phyloP scores from a whole-genome alignment of 2,888 invertebrate genomes.

The Ceraclea dissimilis region DNA sequence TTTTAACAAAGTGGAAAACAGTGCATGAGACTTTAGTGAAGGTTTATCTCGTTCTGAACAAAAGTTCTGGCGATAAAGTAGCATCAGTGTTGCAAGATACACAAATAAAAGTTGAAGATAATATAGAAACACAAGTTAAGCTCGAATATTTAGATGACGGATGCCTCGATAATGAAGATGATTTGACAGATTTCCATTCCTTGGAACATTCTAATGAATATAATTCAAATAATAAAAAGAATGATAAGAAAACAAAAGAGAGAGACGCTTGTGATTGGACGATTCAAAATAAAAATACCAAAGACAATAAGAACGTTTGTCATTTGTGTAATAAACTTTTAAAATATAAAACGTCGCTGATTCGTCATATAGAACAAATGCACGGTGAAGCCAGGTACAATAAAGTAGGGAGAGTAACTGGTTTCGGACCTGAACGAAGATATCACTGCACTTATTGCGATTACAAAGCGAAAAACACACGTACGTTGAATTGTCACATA shows the following conservation, averaged over 20 bases:
- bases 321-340: background rate
- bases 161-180: background rate
- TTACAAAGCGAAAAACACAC: conserved; percentile 42
- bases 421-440: conserved; percentile 35
- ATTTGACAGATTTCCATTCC: too few relatives aligned
- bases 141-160: background rate
- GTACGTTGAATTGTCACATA: conserved; percentile 43
- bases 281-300: too few relatives aligned
- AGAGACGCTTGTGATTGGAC: too few relatives aligned
- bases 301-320: background rate
- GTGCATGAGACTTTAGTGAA: background rate
- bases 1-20: background rate
- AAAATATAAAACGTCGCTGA: background rate
- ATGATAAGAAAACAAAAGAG: too few relatives aligned
- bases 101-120: background rate
- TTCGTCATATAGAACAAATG: background rate
- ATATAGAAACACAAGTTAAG: background rate
- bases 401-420: conserved; percentile 28
- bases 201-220: background rate
- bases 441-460: conserved; percentile 42
- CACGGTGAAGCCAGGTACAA: background rate
- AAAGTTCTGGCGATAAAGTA: background rate
- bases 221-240: background rate
- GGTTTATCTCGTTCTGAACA: background rate
- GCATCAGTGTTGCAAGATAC: background rate